Conservation (phyloP, 92 coral and sea anemone genomes). For the Phymanthus crucifer region DNA sequence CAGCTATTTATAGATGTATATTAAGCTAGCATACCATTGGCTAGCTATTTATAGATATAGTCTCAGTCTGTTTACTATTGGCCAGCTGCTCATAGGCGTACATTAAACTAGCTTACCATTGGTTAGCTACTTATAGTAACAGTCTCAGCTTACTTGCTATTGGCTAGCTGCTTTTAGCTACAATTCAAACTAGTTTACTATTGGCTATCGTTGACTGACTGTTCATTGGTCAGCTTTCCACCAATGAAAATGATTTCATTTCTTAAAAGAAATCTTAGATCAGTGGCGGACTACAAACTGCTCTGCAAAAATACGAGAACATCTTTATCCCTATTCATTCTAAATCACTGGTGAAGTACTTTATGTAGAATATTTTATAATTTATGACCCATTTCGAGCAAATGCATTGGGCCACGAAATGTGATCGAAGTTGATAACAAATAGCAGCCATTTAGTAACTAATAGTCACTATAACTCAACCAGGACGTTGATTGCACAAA, state of each 20-base stretch:
- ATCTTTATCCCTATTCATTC: background rate
- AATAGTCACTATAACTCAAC: no score
- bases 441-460: no score
- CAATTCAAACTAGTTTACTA: background rate
- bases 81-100: background rate
- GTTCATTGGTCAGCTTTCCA: no score
- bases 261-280: no score
- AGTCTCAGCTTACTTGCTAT: background rate
- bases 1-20: conserved; percentile 1
- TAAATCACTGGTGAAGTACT: background rate
- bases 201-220: background rate
- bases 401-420: no score
- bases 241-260: no score
- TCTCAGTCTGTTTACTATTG: background rate
- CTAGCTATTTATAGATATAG: background rate
- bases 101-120: background rate
- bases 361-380: background rate
- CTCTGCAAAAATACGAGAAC: background rate
- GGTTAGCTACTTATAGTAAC: background rate
- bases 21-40: background rate
- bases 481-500: no score
- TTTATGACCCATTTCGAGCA: background rate
- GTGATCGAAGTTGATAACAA: no score
- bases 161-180: background rate
- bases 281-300: background rate